phyloP scores from a whole-genome alignment of 2,888 invertebrate genomes.

The Epistrophe eligans region DNA sequence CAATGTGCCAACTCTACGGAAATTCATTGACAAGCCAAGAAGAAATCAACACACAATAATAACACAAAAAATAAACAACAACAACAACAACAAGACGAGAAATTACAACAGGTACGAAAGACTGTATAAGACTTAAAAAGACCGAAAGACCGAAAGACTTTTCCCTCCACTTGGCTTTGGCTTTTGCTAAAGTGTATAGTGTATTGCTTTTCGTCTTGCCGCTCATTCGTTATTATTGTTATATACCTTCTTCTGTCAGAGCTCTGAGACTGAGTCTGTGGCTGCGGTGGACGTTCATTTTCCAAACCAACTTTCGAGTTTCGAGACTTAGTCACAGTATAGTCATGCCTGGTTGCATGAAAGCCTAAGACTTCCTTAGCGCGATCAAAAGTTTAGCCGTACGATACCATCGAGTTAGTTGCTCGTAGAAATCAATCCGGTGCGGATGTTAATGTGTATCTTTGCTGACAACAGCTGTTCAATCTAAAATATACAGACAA shows the following conservation, averaged over 20 bases:
- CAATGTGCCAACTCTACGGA: constrained; percentile 55
- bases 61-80: constrained; percentile 14
- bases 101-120: constrained; percentile 63
- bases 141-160: constrained; percentile 51
- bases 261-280: background rate
- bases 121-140: constrained; percentile 18
- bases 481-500: constrained; percentile 1
- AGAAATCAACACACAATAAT: constrained; percentile 47
- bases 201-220: constrained; percentile 54
- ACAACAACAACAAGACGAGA: constrained; percentile 50
- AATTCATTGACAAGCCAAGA: constrained; percentile 47
- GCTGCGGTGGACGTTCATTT: constrained; percentile 40
- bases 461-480: constrained; percentile 54
- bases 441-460: constrained; percentile 71
- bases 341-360: constrained; percentile 73
- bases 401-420: constrained; percentile 76
- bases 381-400: constrained; percentile 75
- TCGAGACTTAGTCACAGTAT: constrained; percentile 71
- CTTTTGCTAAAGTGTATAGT: constrained; percentile 1
- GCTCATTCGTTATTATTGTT: constrained; percentile 58
- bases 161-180: constrained; percentile 53
- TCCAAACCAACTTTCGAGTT: constrained; percentile 66
- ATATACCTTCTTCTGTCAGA: constrained; percentile 53
- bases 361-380: constrained; percentile 74
- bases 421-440: constrained; percentile 76